Evolutionary conservation across 37 sponge, comb jelly and placozoan genomes (phyloP), one percentile per base, ranked within the genome.

Genomic region (Beroe ovata): DNA sequence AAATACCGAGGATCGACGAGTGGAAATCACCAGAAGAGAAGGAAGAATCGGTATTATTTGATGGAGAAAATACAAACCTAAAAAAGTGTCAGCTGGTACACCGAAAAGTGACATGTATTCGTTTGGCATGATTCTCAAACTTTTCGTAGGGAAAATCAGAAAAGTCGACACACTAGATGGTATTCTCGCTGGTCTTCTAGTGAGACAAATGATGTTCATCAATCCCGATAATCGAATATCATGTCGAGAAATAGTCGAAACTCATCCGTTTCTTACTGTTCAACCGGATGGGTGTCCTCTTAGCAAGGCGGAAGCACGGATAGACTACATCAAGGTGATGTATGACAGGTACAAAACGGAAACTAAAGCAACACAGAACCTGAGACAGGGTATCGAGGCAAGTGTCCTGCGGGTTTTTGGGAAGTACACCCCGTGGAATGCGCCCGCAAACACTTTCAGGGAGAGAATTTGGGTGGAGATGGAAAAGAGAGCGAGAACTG

Each of bases 111-210:
- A 66, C 35, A 33, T 66, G 2, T 66, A 66, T 37, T 66, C 69
- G 35, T 66, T 66, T 66, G 69, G 69, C 1, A 29, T 32, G 36
- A 66, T 66, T 32, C 69, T 66, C 6, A 37, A 66, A 18, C 34
- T 6, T 32, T 0, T 66, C 2, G 1, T 30, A 14, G 16, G 34
- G 14, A 30, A 37, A 26, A 18, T 37, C 11, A 25, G 11, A 30
- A 18, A 19, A 1, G 3, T 66, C 1, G 69, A 66, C 16, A 30
- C 1, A 34, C 3, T 33, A 18, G 69, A 66, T 16, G 33, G 36
- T 18, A 29, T 29, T 30, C 69, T 66, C 16, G 25, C 30, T 18
- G 14, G 8, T 2, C 69, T 66, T 32, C 36, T 66, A 19, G 36
- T 66, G 33, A 25, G 34, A 8, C 36, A 66, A 66, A 66, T 8